Percentiles rank a stretch among this genome's conserved stretches.
phyloP scores from a whole-genome alignment of 2,797 vertebrate genomes.

The Helarctos malayanus region DNA sequence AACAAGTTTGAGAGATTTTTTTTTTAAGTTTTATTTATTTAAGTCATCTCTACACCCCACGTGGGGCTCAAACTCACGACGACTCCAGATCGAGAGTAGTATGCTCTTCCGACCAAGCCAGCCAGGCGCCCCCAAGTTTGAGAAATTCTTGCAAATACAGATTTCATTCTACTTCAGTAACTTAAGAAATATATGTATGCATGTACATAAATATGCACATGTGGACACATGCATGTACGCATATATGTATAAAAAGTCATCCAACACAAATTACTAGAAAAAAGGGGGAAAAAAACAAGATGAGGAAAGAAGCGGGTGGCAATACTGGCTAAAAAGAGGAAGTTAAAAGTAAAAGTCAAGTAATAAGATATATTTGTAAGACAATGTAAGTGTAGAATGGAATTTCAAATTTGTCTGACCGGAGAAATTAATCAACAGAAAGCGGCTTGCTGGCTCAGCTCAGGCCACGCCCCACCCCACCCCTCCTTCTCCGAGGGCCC shows the following conservation, averaged over 20 bases:
- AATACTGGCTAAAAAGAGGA: not conserved
- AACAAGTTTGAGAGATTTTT: not conserved
- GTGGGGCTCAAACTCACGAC: not conserved
- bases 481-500: not conserved
- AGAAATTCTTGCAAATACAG: constrained; percentile 17
- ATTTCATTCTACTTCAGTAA: not conserved
- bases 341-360: not conserved
- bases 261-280: not conserved
- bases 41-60: not conserved
- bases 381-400: not conserved
- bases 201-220: rapidly evolving
- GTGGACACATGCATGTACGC: not conserved
- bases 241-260: not conserved
- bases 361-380: not conserved
- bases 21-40: not conserved
- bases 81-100: not conserved
- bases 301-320: not conserved
- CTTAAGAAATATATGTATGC: not conserved
- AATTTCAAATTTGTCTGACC: not conserved
- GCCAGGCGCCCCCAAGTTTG: not conserved
- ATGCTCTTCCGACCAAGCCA: not conserved
- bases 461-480: not conserved
- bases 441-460: not conserved
- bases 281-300: not conserved
- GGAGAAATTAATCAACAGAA: constrained; percentile 14